Evolutionary conservation across 2,888 invertebrate genomes (phyloP).

Genomic region (Drymonia ruficornis): DNA sequence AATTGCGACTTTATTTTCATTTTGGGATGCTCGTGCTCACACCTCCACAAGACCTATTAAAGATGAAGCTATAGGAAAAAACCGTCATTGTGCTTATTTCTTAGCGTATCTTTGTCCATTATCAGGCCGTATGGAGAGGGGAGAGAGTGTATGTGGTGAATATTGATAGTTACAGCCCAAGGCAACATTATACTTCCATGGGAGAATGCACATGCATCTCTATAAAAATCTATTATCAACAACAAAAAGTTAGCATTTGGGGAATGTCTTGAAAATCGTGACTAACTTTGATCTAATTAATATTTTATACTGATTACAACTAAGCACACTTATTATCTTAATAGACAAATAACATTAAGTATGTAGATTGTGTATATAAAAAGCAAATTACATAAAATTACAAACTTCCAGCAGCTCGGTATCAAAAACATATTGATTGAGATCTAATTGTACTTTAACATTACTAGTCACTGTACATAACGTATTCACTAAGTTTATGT

Average conservation of each 20-base stretch:
- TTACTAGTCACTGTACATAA: slow-evolving; percentile 34
- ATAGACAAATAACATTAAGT: not conserved
- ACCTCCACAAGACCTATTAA: too few relatives aligned
- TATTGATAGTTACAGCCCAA: too few relatives aligned
- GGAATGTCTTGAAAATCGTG: not conserved
- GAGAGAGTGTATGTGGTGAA: too few relatives aligned
- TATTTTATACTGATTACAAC: not conserved
- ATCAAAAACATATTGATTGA: slow-evolving; percentile 34
- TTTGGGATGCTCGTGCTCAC: too few relatives aligned
- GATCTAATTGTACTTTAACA: slow-evolving; percentile 60
- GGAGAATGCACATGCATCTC: too few relatives aligned
- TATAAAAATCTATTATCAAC: too few relatives aligned
- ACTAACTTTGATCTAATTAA: not conserved
- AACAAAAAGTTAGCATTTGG: not conserved
- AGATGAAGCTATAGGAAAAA: too few relatives aligned
- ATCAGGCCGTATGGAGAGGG: too few relatives aligned
- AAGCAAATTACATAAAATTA: not conserved
- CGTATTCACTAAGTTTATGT: slow-evolving; percentile 20
- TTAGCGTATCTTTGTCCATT: too few relatives aligned
- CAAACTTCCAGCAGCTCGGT: not conserved
- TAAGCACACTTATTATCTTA: not conserved
- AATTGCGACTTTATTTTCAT: not conserved
- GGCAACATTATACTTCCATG: too few relatives aligned
- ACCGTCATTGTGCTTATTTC: too few relatives aligned
- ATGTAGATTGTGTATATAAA: not conserved